Evolutionary conservation across 2,797 vertebrate genomes (phyloP).

Genomic region (Danio albolineatus): DNA sequence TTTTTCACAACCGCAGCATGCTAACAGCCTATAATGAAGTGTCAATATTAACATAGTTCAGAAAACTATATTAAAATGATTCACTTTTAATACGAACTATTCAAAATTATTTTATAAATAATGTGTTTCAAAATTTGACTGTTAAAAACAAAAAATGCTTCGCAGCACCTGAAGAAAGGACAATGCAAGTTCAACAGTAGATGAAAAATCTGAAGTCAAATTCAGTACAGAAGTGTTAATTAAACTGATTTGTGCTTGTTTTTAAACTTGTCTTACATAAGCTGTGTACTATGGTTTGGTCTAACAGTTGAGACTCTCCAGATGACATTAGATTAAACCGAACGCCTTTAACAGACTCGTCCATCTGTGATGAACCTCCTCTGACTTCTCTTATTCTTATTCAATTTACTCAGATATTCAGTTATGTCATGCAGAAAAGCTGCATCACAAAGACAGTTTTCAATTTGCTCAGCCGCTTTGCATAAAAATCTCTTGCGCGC

Average conservation of each 20-base stretch:
- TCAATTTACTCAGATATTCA: slow-evolving; percentile 3
- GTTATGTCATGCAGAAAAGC: slow-evolving; percentile 7
- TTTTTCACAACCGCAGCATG: background rate
- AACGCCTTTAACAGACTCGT: slow-evolving; percentile 19
- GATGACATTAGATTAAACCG: slow-evolving; percentile 3
- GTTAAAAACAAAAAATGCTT: too few species aligned
- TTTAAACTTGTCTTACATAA: background rate
- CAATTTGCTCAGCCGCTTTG: slow-evolving; percentile 12
- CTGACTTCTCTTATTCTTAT: slow-evolving; percentile 8
- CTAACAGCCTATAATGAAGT: too few species aligned
- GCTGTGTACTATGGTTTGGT: background rate
- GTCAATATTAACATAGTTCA: too few species aligned
- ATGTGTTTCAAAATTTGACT: too few species aligned
- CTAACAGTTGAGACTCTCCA: slow-evolving; percentile 3
- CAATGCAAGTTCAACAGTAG: too few species aligned
- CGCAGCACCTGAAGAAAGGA: too few species aligned
- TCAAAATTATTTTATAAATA: too few species aligned
- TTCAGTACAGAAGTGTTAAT: background rate
- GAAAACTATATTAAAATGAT: too few species aligned
- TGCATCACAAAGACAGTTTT: slow-evolving; percentile 23
- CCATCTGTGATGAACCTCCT: background rate
- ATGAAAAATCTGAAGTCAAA: too few species aligned
- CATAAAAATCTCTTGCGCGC: slow-evolving; percentile 2
- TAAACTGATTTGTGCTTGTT: background rate
- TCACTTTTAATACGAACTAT: too few species aligned